Evolutionary conservation across 2,113 vertebrate species (phyloP), one percentile per base, ranked within the genome.

Genomic region (Ursus arctos): DNA sequence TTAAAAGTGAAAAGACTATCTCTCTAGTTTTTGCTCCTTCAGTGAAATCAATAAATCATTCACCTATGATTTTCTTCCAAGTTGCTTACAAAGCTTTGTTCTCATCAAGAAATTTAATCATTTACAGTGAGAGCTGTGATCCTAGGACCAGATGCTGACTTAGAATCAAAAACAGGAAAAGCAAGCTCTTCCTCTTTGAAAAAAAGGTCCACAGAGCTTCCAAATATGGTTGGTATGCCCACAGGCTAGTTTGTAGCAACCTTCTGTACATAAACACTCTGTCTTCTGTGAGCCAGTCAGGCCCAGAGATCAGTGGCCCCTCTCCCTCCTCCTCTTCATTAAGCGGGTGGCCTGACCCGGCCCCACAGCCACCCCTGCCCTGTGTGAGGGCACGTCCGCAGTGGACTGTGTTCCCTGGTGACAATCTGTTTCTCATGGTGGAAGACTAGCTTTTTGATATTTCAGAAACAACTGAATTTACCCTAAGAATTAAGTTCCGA

Each of bases 401-500:
- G 67, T 24, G 83, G 57, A 57, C 57, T 57, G 4, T 36, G 74
- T 40, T 55, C n/a, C 71, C 87, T n/a, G 28, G 67, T 69, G 47
- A 80, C 51, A 53, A 92, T 55, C 40, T 91, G 26, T 71, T 95
- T 84, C 91, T 83, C 81, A 80, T 65, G 94, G 72, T 18, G 51
- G 57, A 97, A 98, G 96, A 97, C 91, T 6, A 26, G 31, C 51
- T 97, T 89, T 85, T 77, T 92, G 59, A 77, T 83, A 93, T 90
- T 91, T 61, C 91, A 71, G 71, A 94, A 96, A 82, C 51, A 71
- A 98, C 49, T 80, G 61, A 96, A 79, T 53, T 96, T 55, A 88
- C 98, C 65, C 88, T 96, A 94, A 53, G 67, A 81, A 49, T 92
- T 88, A 31, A 26, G 49, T 59, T 14, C 82, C 2, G 71, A 59